These are phyloP conservation scores for Lasioglossum zephyrum DNA, from an alignment of 2,888 invertebrate genomes.

Conservation along the genomic window DNA sequence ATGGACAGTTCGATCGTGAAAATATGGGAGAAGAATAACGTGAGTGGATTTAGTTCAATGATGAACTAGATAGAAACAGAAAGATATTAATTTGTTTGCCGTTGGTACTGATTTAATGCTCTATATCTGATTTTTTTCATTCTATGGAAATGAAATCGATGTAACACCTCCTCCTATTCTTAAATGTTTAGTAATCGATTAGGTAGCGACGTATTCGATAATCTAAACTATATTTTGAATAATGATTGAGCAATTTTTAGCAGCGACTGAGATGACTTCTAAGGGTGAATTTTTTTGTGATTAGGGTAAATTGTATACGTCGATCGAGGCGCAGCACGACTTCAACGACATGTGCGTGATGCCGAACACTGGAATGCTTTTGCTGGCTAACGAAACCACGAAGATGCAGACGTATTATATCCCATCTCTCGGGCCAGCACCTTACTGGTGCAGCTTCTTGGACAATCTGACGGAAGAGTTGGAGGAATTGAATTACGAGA, in stretches of 20 bases:
- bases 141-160: too few relatives aligned
- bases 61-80: neutral
- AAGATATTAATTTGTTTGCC: neutral
- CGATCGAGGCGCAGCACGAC: slow-evolving; percentile 93
- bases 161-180: too few relatives aligned
- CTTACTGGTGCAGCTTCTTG: slow-evolving; percentile 98
- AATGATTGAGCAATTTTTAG: too few relatives aligned
- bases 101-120: too few relatives aligned
- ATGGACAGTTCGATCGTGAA: slow-evolving; percentile 95
- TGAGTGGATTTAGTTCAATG: slow-evolving; percentile 81
- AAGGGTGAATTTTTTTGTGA: neutral
- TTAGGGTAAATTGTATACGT: slow-evolving; percentile 96
- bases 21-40: slow-evolving; percentile 95
- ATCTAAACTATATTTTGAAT: too few relatives aligned
- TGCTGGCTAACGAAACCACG: slow-evolving; percentile 97
- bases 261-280: too few relatives aligned
- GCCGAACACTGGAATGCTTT: slow-evolving; percentile 94
- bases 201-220: too few relatives aligned
- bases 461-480: slow-evolving; percentile 98
- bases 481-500: slow-evolving; percentile 92
- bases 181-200: too few relatives aligned
- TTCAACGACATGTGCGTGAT: slow-evolving; percentile 97
- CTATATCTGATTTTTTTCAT: too few relatives aligned
- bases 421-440: slow-evolving; percentile 95
- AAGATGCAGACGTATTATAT: slow-evolving; percentile 98